These are phyloP conservation scores for Artemia franciscana DNA, from an alignment of 1,140 invertebrate species.

Conservation along the genomic window DNA sequence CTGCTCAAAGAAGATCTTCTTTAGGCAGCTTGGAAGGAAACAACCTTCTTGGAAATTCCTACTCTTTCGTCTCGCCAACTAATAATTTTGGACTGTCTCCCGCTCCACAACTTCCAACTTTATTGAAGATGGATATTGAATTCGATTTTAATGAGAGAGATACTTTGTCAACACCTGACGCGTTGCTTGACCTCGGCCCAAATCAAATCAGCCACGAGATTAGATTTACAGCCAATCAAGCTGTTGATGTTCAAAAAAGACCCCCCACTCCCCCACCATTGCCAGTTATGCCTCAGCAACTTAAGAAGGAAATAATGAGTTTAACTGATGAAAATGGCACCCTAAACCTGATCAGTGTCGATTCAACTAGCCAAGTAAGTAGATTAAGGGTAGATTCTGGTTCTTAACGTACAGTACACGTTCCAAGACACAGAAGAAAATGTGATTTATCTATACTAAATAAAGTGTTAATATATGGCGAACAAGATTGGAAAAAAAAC, in stretches of 20 bases:
- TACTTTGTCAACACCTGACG: not conserved
- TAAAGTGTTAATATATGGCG: too few relatives aligned
- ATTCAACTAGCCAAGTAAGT: not conserved
- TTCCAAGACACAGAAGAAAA: too few relatives aligned
- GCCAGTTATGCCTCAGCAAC: not conserved
- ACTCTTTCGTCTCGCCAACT: constrained; percentile 13
- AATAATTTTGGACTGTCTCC: constrained; percentile 3
- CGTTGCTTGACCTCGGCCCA: not conserved
- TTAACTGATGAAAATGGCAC: not conserved
- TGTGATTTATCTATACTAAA: too few relatives aligned
- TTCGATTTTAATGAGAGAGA: constrained; percentile 1
- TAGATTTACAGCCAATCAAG: not conserved
- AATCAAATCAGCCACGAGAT: too few relatives aligned
- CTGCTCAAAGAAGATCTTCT: constrained; percentile 7
- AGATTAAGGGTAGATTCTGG: too few relatives aligned
- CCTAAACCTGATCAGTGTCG: not conserved
- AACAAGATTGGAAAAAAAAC: too few relatives aligned
- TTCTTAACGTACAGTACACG: too few relatives aligned
- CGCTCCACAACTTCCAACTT: constrained; percentile 5
- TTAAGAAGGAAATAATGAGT: not conserved
- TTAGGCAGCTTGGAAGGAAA: constrained; percentile 7
- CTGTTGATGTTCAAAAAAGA: not conserved
- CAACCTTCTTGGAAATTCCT: constrained; percentile 11
- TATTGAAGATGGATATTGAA: constrained; percentile 14
- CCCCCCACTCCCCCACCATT: too few relatives aligned